A percentile compares a stretch with the other conserved stretches of the same genome.
These are phyloP conservation scores for Cettia cetti DNA, from an alignment of 2,113 vertebrate genomes.

Conservation along the genomic window DNA sequence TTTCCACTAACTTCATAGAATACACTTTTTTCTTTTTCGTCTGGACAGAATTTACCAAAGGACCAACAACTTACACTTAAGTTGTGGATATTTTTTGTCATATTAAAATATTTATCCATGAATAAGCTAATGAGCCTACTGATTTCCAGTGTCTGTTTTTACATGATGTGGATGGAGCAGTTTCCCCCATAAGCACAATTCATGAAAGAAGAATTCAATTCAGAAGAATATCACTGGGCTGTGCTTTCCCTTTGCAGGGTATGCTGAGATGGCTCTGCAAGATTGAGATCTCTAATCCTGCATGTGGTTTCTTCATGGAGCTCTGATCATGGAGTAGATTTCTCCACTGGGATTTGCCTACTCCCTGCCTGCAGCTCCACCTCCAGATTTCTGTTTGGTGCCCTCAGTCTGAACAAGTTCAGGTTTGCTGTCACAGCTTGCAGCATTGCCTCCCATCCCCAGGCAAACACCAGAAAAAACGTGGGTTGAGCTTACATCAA, in stretches of 20 bases:
- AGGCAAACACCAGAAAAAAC: neutral
- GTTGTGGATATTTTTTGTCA: neutral
- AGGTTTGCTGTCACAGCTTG: rapidly evolving
- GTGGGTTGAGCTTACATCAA: neutral
- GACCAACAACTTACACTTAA: neutral
- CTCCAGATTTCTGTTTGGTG: neutral
- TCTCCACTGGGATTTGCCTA: neutral
- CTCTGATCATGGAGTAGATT: neutral
- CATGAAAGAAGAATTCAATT: neutral
- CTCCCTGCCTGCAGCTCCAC: neutral
- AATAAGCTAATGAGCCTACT: neutral
- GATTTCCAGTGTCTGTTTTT: neutral
- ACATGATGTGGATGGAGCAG: neutral
- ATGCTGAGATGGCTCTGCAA: neutral
- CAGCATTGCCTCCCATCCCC: neutral
- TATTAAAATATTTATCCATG: neutral
- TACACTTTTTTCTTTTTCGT: neutral
- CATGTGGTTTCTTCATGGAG: neutral
- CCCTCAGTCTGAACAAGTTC: neutral
- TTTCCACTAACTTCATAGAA: neutral
- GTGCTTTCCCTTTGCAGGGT: neutral
- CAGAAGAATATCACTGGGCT: neutral
- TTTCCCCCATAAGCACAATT: neutral
- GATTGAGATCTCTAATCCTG: neutral
- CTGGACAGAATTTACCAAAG: neutral